Conservation (phyloP, 2,888 invertebrate species). For the Falcaria lacertinaria region DNA sequence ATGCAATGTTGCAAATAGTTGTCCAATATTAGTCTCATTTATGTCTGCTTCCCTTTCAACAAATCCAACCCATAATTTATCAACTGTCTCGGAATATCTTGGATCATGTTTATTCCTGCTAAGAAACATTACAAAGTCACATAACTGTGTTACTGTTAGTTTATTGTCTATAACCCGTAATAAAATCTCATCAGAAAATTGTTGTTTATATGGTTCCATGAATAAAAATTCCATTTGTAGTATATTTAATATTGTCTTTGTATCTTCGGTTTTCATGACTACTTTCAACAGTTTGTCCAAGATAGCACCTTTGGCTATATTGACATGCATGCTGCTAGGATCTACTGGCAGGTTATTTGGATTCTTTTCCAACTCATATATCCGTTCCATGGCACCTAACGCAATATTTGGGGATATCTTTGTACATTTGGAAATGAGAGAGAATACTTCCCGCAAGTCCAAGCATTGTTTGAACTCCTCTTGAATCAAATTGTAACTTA, state of each 20-base stretch:
- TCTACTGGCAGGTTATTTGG: slow-evolving; percentile 32
- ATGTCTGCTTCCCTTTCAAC: slow-evolving; percentile 78
- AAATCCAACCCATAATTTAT: slow-evolving; percentile 84
- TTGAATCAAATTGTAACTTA: slow-evolving; percentile 60
- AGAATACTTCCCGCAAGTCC: slow-evolving; percentile 65
- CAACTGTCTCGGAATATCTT: slow-evolving; percentile 75
- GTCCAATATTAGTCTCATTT: slow-evolving; percentile 75
- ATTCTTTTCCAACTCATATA: slow-evolving; percentile 62
- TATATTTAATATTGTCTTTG: slow-evolving; percentile 65
- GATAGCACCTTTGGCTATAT: slow-evolving; percentile 67
- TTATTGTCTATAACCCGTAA: slow-evolving; percentile 80
- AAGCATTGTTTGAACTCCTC: slow-evolving; percentile 68
- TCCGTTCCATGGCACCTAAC: slow-evolving; percentile 69
- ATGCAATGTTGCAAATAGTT: slow-evolving; percentile 78
- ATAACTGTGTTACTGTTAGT: slow-evolving; percentile 79
- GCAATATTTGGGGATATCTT: slow-evolving; percentile 75
- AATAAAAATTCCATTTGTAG: slow-evolving; percentile 56
- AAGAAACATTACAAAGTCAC: slow-evolving; percentile 78
- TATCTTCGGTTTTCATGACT: slow-evolving; percentile 68
- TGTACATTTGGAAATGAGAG: slow-evolving; percentile 67
- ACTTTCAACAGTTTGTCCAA: slow-evolving; percentile 66
- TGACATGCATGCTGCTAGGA: slow-evolving; percentile 41
- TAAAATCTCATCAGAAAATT: slow-evolving; percentile 81
- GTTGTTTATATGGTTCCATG: slow-evolving; percentile 67
- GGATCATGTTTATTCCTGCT: slow-evolving; percentile 63